Conservation (phyloP, 2,797 vertebrate genomes). For the Lophura swinhoii region DNA sequence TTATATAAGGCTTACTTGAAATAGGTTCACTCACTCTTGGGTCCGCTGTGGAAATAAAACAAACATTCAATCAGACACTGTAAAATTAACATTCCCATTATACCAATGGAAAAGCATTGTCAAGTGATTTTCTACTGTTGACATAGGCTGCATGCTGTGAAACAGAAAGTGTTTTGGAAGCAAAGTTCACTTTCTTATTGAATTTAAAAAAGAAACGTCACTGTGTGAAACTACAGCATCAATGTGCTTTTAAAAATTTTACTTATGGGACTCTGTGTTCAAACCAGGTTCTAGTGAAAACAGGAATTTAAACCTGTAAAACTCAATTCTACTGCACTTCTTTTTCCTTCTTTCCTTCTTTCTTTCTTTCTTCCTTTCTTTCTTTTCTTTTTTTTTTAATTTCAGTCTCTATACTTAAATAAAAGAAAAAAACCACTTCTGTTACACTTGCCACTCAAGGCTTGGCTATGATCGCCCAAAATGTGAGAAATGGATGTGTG, state of each 20-base stretch:
- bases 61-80: constrained; percentile 59
- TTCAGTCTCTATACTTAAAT: neutral
- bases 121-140: constrained; percentile 24
- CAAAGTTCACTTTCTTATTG: neutral
- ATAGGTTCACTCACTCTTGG: constrained; percentile 92
- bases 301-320: neutral
- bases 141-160: constrained; percentile 1
- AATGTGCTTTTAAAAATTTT: neutral
- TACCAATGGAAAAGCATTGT: neutral
- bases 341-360: neutral
- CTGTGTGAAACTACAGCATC: neutral
- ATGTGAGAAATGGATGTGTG: neutral
- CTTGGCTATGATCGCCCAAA: neutral
- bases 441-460: neutral
- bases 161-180: constrained; percentile 6
- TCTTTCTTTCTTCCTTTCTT: no score
- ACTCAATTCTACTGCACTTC: rapidly evolving
- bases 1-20: constrained; percentile 85
- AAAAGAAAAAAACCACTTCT: neutral
- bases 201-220: neutral
- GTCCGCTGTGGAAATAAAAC: constrained; percentile 85
- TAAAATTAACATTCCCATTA: neutral
- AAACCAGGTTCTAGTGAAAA: neutral
- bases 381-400: neutral
- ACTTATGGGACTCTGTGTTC: neutral